Evolutionary conservation across 2,888 invertebrate species (phyloP).

Genomic region (Scaptomyza flava): DNA sequence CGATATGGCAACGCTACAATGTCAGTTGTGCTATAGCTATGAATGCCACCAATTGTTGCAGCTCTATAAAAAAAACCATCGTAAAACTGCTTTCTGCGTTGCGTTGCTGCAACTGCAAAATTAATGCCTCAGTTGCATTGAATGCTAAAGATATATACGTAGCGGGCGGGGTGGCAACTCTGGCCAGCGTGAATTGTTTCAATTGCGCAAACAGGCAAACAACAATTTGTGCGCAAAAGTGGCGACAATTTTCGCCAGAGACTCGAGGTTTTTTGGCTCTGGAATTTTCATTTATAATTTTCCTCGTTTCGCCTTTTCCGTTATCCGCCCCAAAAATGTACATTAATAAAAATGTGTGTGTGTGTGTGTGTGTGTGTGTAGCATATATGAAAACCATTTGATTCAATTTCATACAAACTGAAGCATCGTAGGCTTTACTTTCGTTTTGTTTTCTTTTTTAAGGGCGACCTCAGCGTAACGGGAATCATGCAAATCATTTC

Average conservation of each 20-base stretch:
- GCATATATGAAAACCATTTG: conserved; percentile 61
- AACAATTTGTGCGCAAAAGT: conserved; percentile 64
- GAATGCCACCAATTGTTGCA: conserved; percentile 2
- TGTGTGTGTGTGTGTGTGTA: not conserved
- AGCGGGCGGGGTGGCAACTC: conserved; percentile 23
- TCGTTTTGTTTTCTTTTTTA: not conserved
- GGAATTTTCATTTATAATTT: conserved; percentile 78
- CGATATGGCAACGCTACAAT: conserved; percentile 26
- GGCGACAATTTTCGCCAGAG: conserved; percentile 59
- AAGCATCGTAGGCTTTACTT: conserved; percentile 9
- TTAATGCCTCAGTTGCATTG: conserved; percentile 64
- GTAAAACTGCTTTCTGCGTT: not conserved
- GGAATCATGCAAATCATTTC: conserved; percentile 69
- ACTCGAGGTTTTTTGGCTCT: conserved; percentile 21
- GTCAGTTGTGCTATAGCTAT: not conserved
- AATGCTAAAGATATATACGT: conserved; percentile 16
- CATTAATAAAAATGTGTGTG: conserved; percentile 20
- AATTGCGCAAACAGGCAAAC: conserved; percentile 64
- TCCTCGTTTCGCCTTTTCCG: conserved; percentile 45
- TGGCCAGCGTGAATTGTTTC: conserved; percentile 59
- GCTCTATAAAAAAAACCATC: not conserved
- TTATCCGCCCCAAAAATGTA: conserved; percentile 42
- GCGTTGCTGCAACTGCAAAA: conserved; percentile 30
- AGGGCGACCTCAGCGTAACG: conserved; percentile 9
- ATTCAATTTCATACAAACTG: conserved; percentile 68